Evolutionary conservation across 2,113 vertebrate species (phyloP).

Genomic region (Gymnogyps californianus): DNA sequence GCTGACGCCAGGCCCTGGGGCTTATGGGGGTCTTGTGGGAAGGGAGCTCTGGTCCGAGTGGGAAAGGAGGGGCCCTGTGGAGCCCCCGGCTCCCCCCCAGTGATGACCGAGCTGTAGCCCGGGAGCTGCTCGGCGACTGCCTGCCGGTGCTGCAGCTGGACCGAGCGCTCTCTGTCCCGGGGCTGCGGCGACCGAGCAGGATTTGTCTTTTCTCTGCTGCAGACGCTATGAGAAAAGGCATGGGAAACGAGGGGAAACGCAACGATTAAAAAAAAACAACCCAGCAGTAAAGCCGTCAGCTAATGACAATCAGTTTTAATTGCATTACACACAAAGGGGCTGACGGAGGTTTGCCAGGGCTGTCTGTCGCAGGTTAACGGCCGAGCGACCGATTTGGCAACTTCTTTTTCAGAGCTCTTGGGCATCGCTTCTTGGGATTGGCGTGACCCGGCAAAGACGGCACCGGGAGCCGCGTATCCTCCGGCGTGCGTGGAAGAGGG

Average conservation of each 20-base stretch:
- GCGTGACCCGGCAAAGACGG: neutral
- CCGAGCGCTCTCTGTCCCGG: fast-evolving
- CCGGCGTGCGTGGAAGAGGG: fast-evolving
- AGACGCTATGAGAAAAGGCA: neutral
- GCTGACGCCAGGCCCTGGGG: neutral
- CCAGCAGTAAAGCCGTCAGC: neutral
- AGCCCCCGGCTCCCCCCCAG: neutral
- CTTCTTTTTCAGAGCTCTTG: neutral
- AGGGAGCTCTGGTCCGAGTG: fast-evolving
- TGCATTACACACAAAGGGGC: neutral
- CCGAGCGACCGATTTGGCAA: neutral
- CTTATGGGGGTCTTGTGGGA: fast-evolving
- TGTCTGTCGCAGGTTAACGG: neutral
- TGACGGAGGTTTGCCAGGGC: neutral
- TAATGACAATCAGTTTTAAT: neutral
- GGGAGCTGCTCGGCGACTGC: neutral
- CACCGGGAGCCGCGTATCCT: fast-evolving
- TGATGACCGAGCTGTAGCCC: neutral
- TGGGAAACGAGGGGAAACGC: neutral
- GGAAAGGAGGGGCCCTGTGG: neutral
- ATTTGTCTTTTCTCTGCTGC: neutral
- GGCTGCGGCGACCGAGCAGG: neutral
- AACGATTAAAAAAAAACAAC: fast-evolving
- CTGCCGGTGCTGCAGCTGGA: neutral
- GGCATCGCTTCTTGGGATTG: neutral